Evolutionary conservation across 2,888 invertebrate genomes (phyloP).

Genomic region (Eupithecia vulgata): DNA sequence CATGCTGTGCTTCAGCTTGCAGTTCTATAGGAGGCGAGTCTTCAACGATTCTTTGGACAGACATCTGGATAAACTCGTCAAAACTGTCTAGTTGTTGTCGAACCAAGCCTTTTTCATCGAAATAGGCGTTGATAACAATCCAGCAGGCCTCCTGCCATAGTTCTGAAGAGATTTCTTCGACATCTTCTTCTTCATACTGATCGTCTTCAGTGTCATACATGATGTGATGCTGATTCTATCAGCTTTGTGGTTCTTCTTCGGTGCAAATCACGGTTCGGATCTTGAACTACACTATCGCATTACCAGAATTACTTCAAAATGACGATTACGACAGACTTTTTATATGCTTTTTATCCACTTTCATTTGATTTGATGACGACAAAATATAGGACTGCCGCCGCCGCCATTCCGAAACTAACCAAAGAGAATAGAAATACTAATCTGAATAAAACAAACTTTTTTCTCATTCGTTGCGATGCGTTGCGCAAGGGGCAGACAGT

Average conservation of each 20-base stretch:
- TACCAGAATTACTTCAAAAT: not conserved
- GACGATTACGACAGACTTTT: too few relatives aligned
- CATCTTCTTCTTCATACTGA: constrained; percentile 92
- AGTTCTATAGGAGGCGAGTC: constrained; percentile 99
- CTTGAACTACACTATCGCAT: not conserved
- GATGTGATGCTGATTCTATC: constrained; percentile 20
- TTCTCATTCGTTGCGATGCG: too few relatives aligned
- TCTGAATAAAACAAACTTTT: too few relatives aligned
- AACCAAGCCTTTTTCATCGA: constrained; percentile 99
- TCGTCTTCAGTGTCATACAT: constrained; percentile 84
- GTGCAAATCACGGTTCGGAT: not conserved
- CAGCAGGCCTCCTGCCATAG: constrained; percentile 99
- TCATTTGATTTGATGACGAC: too few relatives aligned
- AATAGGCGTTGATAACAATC: constrained; percentile 99
- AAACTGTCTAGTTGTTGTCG: constrained; percentile 99
- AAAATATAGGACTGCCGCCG: too few relatives aligned
- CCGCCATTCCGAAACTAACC: too few relatives aligned
- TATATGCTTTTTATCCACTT: too few relatives aligned
- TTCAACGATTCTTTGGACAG: constrained; percentile 99
- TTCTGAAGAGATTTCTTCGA: constrained; percentile 98
- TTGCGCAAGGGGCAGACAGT: too few relatives aligned
- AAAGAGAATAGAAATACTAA: too few relatives aligned
- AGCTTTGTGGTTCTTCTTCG: not conserved
- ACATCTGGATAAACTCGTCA: constrained; percentile 99
- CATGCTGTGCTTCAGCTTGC: constrained; percentile 98